Evolutionary conservation across 2,113 vertebrate species (phyloP), one percentile per base, ranked within the genome.

Genomic region (Forbesichthys papilliferus): DNA sequence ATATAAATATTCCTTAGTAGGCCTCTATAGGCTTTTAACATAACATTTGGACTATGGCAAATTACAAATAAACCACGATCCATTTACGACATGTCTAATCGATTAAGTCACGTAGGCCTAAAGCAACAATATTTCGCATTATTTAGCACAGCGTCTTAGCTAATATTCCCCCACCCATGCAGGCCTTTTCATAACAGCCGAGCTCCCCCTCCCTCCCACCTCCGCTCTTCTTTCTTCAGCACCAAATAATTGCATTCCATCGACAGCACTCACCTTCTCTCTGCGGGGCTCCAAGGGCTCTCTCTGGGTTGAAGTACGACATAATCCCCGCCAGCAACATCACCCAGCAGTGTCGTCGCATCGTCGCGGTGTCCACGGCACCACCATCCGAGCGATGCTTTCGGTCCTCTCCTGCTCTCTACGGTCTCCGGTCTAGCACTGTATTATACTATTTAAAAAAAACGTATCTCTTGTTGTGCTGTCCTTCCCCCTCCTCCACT

Each of bases 281-380:
- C 91, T 94, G 93, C 87, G 95, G 95, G 84, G 94, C 94, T 89
- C 94, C 95, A 77, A 96, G 92, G 68, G 92, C 93, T 91, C 92
- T 92, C 83, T 94, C 93, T 71, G 94, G 93, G 91, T 91, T 92
- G 82, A 94, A 90, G 91, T 91, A 93, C 78, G 92, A 93, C 93
- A 94, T 91, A 82, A 90, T 89, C 88, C 87, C 93, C 86, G 92
- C 92, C 84, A 94, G 82, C 83, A 89, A 90, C 60, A 94, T 91
- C 90, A 92, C 77, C 88, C 93, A 93, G 92, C 93, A 90, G 88
- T 91, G 91, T 74, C 89, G 90, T 85, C 87, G 92, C 91, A 92
- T 92, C 87, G 84, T 90, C 88, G 65, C 71, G 63, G 82, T 80
- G 78, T 84, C 88, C 83, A 80, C 86, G 74, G 86, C 82, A 90